Base-by-base conservation (phyloP, 1,140 invertebrate genomes). In the Tachypleus tridentatus region DNA sequence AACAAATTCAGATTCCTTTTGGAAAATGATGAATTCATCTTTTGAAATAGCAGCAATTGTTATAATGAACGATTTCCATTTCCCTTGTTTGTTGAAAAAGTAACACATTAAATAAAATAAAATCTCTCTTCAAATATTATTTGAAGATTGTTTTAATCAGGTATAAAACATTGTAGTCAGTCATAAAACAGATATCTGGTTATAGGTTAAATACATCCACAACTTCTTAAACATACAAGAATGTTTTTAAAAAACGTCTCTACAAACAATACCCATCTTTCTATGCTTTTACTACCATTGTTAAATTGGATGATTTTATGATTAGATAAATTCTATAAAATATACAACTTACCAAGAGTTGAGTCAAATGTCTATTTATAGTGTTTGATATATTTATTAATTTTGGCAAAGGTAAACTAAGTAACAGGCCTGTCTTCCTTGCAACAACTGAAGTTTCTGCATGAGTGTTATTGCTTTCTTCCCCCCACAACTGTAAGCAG, bases 321-420 rank as follows among this genome's bases (percentile, higher is more conserved):
- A 58, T 58, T 5, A 54, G 11, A 49, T 10, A 7, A 57, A n/a
- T 11, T 57, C 58, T 3, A 48, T 48, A 7, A 64, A n/a, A 60
- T 49, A 52, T 11, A n/a, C 8, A 60, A 60, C 76, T 72, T 73
- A 84, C 82, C 77, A 84, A 76, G 72, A 84, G 75, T 69, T 80
- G 76, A 59, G 82, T 82, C 67, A 84, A 78, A 69, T 83, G 80
- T 64, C 77, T 73, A 72, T 80, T 83, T 50, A 84, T 73, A 51
- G 77, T 74, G 65, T 74, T 77, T 7, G 79, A 77, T 71, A 83
- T 82, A 64, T 74, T 74, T 72, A 11, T 57, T 57, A 57, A 57
- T 57, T 57, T 57, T 57, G 29, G 29, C 47, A 10, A 57, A 7
- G 56, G 47, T 10, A 57, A 29, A 78, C 77, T 49, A 83, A 72